Evolutionary conservation across 2,888 invertebrate genomes (phyloP), one percentile per base, ranked within the genome.

Genomic region (Heliothis peltigera): DNA sequence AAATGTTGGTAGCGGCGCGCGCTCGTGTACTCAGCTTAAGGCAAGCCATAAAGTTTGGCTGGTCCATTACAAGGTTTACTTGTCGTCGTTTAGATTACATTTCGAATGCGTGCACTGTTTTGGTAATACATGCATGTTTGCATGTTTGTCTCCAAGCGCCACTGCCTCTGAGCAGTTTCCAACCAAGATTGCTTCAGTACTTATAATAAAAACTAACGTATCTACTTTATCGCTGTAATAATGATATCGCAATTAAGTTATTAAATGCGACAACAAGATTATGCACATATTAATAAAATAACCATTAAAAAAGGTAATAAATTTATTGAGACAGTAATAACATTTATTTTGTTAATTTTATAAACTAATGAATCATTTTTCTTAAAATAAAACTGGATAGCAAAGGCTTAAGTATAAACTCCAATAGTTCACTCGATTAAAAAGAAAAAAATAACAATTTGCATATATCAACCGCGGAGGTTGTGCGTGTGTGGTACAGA

Each of bases 401-500:
- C 49, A 35, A 46, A 59, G 49, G 53, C 42, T 60, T 54, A 52
- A 70, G 56, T 51, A 72, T 60, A 75, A 51, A 76, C 60, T 60
- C 71, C 70, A 74, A 82, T 79, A 83, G 80, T 79, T 82, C 64
- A 72, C 71, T 74, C 47, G 70, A 76, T 70, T 65, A 69, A 64
- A 70, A 63, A 60, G 52, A 35, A 47, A 62, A 65, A 67, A 62
- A 62, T 21, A 70, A 64, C 53, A 86, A 88, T 89, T 88, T 90
- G 87, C 89, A 89, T 89, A 63, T 70, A 84, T 83, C 81, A 78
- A 83, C 81, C 82, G 77, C 90, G 87, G 89, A 87, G 87, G 84
- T 91, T 89, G 94, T 85, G 90, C 92, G 94, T 86, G 94, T 93
- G 94, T 94, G 94, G 94, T 87, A 83, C 82, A 82, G 82, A 64